A percentile compares a stretch with the other conserved stretches of the same genome.
phyloP scores from a whole-genome alignment of 1,140 invertebrate genomes.

The Trinorchestia longiramus region DNA sequence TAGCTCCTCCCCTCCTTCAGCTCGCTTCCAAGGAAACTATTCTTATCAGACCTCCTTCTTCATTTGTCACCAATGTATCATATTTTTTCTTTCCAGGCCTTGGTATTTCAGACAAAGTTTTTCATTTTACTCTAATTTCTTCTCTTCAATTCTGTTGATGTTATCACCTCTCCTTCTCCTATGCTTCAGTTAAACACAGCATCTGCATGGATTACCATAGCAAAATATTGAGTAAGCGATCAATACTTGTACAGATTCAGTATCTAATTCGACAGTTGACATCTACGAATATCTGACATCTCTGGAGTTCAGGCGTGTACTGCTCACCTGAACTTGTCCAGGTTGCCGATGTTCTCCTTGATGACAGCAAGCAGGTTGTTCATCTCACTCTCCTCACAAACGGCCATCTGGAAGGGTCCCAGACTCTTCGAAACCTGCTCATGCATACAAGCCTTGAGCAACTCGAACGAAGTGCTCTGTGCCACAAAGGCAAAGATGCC shows the following conservation, averaged over 20 bases:
- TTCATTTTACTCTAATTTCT: no score
- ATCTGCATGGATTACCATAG: neutral
- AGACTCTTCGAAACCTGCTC: conserved; percentile 23
- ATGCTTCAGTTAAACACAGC: no score
- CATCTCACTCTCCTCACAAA: neutral
- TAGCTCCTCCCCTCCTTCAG: no score
- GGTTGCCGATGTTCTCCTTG: conserved; percentile 41
- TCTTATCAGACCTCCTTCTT: no score
- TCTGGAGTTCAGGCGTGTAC: neutral
- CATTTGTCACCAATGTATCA: no score
- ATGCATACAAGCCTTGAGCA: neutral
- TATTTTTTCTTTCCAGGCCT: no score
- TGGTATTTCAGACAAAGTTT: no score
- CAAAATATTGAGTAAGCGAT: neutral
- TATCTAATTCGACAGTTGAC: neutral
- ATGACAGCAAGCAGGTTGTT: neutral
- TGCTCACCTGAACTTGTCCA: conserved; percentile 35
- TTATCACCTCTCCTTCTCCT: no score
- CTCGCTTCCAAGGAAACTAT: no score
- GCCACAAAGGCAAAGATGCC: no score
- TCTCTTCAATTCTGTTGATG: no score
- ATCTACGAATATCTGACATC: neutral
- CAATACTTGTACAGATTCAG: neutral
- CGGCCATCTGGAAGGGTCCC: conserved; percentile 21
- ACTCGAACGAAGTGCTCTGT: no score